A percentile compares a stretch with the other conserved stretches of the same genome.
Evolutionary conservation across 2,888 invertebrate species (phyloP).

Genomic region (Gymnoscelis rufifasciata): DNA sequence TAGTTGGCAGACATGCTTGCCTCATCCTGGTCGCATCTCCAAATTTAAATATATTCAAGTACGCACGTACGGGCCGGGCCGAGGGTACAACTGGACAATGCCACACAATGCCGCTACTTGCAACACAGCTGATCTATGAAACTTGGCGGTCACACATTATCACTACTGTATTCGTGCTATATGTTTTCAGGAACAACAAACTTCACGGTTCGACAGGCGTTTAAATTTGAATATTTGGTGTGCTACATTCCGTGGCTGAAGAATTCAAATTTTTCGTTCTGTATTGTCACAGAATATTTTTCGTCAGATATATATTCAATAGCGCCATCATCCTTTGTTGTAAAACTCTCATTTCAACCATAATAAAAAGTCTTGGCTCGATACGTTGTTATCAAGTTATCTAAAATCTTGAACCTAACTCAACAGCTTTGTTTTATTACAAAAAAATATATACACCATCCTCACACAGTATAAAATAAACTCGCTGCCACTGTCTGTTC

Average conservation of each 20-base stretch:
- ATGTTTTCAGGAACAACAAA: conserved; percentile 47
- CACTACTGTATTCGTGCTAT: conserved; percentile 46
- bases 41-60: conserved; percentile 79
- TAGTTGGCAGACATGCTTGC: conserved; percentile 57
- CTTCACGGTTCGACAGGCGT: conserved; percentile 37
- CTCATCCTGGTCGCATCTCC: conserved; percentile 75
- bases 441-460: no score
- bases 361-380: no score
- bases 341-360: no score
- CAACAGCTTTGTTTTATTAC: no score
- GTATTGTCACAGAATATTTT: no score
- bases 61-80: conserved; percentile 69
- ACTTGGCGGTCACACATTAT: conserved; percentile 63
- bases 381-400: no score
- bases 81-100: conserved; percentile 70
- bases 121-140: conserved; percentile 61
- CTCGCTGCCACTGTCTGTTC: no score
- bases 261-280: background rate
- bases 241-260: conserved; percentile 2
- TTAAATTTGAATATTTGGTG: conserved; percentile 33
- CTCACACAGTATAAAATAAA: no score
- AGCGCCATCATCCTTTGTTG: no score
- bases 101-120: conserved; percentile 70
- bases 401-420: no score
- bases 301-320: no score